These are phyloP conservation scores for Coendou prehensilis DNA, from an alignment of 2,797 vertebrate genomes.

Conservation along the genomic window DNA sequence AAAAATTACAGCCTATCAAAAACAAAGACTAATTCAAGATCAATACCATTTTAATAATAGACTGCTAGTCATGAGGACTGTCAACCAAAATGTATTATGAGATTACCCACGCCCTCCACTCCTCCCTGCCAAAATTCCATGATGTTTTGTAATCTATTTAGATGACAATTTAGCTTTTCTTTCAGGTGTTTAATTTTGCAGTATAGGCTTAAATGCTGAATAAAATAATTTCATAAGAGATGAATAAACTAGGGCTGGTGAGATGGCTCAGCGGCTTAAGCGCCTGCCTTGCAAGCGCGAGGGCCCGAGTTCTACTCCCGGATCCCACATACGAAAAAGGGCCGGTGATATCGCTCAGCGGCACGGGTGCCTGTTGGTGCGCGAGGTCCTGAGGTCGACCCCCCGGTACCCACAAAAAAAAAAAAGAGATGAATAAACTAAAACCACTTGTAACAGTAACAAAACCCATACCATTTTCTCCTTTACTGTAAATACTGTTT, in stretches of 20 bases:
- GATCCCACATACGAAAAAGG: too few relatives aligned
- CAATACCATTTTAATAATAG: background rate
- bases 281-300: too few relatives aligned
- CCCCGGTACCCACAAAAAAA: too few relatives aligned
- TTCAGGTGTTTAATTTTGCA: background rate
- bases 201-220: background rate
- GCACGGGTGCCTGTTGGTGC: too few relatives aligned
- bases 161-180: background rate
- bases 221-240: background rate
- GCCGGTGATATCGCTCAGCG: too few relatives aligned
- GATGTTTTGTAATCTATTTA: background rate
- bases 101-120: background rate
- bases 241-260: too few relatives aligned
- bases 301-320: too few relatives aligned
- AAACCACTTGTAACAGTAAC: background rate
- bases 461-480: background rate
- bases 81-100: background rate
- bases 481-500: background rate
- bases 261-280: too few relatives aligned
- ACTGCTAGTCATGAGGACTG: background rate
- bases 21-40: background rate
- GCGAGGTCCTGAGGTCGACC: too few relatives aligned
- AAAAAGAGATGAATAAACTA: background rate
- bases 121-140: too few relatives aligned
- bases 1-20: background rate